Percentiles rank a stretch among this genome's conserved stretches.
Conservation (phyloP, 2,888 invertebrate genomes). For the Cephus pygmeus region DNA sequence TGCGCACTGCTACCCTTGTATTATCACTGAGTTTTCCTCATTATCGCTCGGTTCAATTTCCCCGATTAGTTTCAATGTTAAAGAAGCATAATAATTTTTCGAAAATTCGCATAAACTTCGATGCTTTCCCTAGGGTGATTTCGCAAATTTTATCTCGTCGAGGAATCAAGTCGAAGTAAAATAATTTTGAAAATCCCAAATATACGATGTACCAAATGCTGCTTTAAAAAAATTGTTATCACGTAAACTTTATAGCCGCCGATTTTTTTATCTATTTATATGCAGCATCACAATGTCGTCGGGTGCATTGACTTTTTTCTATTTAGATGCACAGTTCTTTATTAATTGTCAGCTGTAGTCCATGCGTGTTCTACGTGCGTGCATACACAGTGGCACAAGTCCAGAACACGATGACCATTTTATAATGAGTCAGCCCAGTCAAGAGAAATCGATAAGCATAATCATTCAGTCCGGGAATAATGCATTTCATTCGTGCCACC, state of each 20-base stretch:
- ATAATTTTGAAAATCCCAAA: neutral
- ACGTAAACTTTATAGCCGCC: neutral
- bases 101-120: neutral
- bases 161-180: too few species aligned
- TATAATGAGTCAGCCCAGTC: neutral
- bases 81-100: neutral
- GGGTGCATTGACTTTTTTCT: neutral
- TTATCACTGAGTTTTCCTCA: neutral
- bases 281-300: neutral
- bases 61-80: neutral
- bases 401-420: neutral
- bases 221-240: constrained; percentile 17
- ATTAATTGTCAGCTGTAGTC: neutral
- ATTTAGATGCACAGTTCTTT: neutral
- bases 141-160: neutral
- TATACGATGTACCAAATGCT: neutral
- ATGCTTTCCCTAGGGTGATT: neutral
- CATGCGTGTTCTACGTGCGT: neutral
- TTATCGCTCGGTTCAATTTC: neutral
- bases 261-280: constrained; percentile 22
- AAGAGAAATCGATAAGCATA: neutral
- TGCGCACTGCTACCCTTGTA: neutral
- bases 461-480: neutral
- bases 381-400: neutral
- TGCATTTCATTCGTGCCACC: constrained; percentile 4